These are phyloP conservation scores for Xiphias gladius DNA, from an alignment of 2,113 vertebrate genomes.

Conservation along the genomic window DNA sequence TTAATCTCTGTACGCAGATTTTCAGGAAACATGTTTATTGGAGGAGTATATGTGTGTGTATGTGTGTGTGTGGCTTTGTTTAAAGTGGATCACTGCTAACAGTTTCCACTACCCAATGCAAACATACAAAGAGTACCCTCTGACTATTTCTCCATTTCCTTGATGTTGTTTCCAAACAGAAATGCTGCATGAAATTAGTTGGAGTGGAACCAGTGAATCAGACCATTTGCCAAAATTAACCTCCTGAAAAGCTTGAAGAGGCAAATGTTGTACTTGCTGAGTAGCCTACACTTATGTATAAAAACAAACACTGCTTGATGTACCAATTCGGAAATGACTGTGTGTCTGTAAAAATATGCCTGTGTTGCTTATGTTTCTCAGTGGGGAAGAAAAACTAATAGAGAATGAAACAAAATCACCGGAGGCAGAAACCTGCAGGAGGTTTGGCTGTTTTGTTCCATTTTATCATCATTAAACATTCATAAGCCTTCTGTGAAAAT, in stretches of 20 bases:
- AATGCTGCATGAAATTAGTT: conserved; percentile 40
- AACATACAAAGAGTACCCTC: conserved; percentile 1
- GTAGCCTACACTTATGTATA: conserved; percentile 21
- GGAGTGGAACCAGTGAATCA: conserved; percentile 38
- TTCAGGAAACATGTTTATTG: conserved; percentile 32
- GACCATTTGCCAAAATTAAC: conserved; percentile 36
- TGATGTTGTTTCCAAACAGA: conserved; percentile 46
- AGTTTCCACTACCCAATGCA: conserved; percentile 17
- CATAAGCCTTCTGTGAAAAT: conserved; percentile 44
- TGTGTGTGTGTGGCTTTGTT: background rate
- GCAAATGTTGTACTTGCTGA: conserved; percentile 2
- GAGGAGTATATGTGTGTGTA: background rate
- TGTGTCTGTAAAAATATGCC: background rate
- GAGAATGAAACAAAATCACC: conserved; percentile 38
- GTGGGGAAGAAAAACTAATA: conserved; percentile 43
- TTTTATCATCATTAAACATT: conserved; percentile 62
- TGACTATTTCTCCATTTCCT: conserved; percentile 22
- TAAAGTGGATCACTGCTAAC: conserved; percentile 24
- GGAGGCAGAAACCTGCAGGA: conserved; percentile 46
- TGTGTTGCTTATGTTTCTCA: conserved; percentile 27
- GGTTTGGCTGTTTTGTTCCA: conserved; percentile 48
- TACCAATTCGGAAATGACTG: conserved; percentile 22
- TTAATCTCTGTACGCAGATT: conserved; percentile 51
- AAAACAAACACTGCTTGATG: conserved; percentile 24
- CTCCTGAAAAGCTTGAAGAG: conserved; percentile 35